Percentiles rank a stretch among this genome's conserved stretches.
phyloP scores from a whole-genome alignment of 2,797 vertebrate species.

The Sebastes steindachneri region DNA sequence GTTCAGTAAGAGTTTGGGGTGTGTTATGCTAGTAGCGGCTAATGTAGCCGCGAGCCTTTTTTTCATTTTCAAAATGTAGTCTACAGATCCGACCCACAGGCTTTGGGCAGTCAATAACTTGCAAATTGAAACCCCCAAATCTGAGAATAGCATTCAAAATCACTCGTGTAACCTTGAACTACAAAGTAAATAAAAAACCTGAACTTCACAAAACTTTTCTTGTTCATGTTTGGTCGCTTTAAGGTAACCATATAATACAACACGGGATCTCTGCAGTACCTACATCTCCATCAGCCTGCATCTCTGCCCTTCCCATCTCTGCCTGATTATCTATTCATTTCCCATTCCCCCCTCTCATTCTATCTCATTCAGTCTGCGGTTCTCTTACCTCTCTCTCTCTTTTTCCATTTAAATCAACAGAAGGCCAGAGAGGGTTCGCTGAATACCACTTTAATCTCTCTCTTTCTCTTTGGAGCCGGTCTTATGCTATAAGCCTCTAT shows the following conservation, averaged over 20 bases:
- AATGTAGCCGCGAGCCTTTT: too few relatives aligned
- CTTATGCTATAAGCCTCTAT: slow-evolving; percentile 50
- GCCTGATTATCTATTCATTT: slow-evolving; percentile 47
- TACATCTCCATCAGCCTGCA: slow-evolving; percentile 14
- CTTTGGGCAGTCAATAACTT: neutral
- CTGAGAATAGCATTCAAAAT: neutral
- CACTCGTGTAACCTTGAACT: neutral
- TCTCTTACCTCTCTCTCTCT: slow-evolving; percentile 18
- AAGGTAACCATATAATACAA: slow-evolving; percentile 21
- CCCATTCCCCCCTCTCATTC: slow-evolving; percentile 29
- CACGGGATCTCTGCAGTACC: slow-evolving; percentile 1
- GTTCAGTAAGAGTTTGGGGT: too few relatives aligned
- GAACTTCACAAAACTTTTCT: neutral
- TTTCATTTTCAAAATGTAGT: neutral
- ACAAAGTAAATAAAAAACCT: neutral
- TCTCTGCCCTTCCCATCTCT: slow-evolving; percentile 20
- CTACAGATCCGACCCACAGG: neutral
- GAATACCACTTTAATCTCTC: slow-evolving; percentile 62
- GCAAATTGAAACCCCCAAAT: neutral
- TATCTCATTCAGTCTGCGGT: slow-evolving; percentile 23
- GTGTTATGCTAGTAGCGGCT: too few relatives aligned
- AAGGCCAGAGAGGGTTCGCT: slow-evolving; percentile 31
- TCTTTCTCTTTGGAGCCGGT: slow-evolving; percentile 40
- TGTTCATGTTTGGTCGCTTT: neutral
- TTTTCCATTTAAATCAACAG: slow-evolving; percentile 48